Conservation (phyloP, 2,113 vertebrate species). For the Carettochelys insculpta region DNA sequence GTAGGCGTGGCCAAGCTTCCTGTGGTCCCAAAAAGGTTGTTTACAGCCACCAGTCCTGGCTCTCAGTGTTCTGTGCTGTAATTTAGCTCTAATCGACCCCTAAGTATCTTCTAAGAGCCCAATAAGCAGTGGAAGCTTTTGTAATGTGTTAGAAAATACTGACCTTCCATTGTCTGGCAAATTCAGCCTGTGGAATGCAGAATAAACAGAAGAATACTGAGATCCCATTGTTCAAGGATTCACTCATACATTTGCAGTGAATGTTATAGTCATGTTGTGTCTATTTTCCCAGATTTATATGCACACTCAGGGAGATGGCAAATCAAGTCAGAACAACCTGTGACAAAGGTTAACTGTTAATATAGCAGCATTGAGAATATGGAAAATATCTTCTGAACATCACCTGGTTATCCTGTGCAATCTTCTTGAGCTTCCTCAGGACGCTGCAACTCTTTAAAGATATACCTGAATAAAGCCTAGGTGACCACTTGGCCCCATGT, state of each 20-base stretch:
- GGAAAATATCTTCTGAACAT: not conserved
- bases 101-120: too few species aligned
- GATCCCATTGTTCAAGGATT: not conserved
- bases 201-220: not conserved
- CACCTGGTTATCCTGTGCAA: not conserved
- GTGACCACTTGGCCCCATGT: not conserved
- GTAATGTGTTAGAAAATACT: too few species aligned
- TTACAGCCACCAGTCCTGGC: too few species aligned
- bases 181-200: not conserved
- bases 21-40: too few species aligned
- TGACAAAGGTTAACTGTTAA: not conserved
- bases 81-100: too few species aligned
- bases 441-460: rapidly evolving
- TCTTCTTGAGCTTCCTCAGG: not conserved
- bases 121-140: too few species aligned
- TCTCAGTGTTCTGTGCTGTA: too few species aligned
- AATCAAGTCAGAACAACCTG: not conserved
- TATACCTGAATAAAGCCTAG: not conserved
- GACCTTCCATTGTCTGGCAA: too few species aligned
- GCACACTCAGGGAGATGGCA: not conserved
- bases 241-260: not conserved
- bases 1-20: too few species aligned
- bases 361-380: not conserved
- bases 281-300: not conserved
- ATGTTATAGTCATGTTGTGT: not conserved